Evolutionary conservation across 2,888 invertebrate genomes (phyloP), one percentile per base, ranked within the genome.

Genomic region (Escarpia spicata): DNA sequence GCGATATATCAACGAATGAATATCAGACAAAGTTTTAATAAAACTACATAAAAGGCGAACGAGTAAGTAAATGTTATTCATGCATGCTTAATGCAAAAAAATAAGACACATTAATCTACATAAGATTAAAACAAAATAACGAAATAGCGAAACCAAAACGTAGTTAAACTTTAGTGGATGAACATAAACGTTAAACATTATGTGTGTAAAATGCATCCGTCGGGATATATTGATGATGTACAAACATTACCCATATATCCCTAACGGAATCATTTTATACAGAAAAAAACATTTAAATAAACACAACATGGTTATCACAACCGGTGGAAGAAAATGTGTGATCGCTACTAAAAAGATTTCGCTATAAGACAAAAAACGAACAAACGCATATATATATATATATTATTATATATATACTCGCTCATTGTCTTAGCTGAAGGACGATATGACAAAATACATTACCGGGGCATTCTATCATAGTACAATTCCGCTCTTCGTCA

Each of bases 401-500:
- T 52, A 37, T 37, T 37, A 37, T 37, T 37, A 37, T 37, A 37
- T 37, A 9, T 52, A 52, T 12, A 52, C 0, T 52, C 1, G 52
- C 15, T 52, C 52, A 15, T 52, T 52, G 15, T 52, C 8, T 52
- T 52, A 8, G 52, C 9, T 52, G 15, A 9, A 52, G 52, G 52
- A 15, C 52, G 15, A 15, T 52, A 12, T 52, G 4, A 15, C 52
- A 52, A 52, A 26, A 75, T 75, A n/a, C n/a, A 75, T 91, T 45
- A 91, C 91, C 58, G 58, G 95, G 95, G 92, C 95, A 95, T 10
- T 93, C 92, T 43, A 94, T 93, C 43, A 93, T 93, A 92, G 94
- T 95, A 93, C 95, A 95, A 2, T 92, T 92, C 91, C 94, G 94
- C 45, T 93, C 93, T 44, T 95, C 94, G n/a, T 93, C 92, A 43